Conservation (phyloP, 2,888 invertebrate genomes). For the Herminia tarsipennalis region DNA sequence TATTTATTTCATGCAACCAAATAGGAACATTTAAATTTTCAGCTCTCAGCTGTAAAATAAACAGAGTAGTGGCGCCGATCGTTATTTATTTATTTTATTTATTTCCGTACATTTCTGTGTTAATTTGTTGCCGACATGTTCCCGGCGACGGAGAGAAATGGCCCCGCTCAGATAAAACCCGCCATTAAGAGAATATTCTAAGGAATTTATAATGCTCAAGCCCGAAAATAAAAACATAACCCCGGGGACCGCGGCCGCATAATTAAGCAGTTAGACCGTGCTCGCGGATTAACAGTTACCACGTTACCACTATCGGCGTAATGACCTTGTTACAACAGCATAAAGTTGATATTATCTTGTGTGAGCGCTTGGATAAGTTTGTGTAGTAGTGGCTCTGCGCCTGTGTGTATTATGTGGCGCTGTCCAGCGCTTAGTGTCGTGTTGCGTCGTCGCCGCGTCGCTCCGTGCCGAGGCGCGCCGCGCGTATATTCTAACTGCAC, state of each 20-base stretch:
- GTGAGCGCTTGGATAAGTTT: background rate
- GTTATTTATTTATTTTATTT: constrained; percentile 12
- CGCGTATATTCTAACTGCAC: too few relatives aligned
- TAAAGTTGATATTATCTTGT: constrained; percentile 19
- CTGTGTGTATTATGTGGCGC: constrained; percentile 23
- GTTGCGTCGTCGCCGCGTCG: background rate
- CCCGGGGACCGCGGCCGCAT: constrained; percentile 63
- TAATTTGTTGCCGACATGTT: constrained; percentile 29
- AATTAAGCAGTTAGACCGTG: constrained; percentile 73
- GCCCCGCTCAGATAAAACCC: constrained; percentile 50
- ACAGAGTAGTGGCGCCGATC: constrained; percentile 2
- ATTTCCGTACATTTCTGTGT: constrained; percentile 19
- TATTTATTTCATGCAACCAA: background rate
- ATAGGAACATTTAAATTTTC: background rate
- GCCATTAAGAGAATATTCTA: constrained; percentile 63
- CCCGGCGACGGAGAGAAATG: constrained; percentile 28
- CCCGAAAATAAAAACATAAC: constrained; percentile 73
- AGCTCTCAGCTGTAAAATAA: background rate
- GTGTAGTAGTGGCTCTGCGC: constrained; percentile 22
- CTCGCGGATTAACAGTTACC: constrained; percentile 58
- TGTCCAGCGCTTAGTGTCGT: constrained; percentile 17
- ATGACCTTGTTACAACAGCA: background rate
- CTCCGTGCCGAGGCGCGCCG: too few relatives aligned
- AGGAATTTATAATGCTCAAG: constrained; percentile 70
- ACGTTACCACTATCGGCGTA: constrained; percentile 11